Percentiles rank a stretch among this genome's conserved stretches.
Conservation (phyloP, 2,888 invertebrate genomes). For the Eristalis intricaria region DNA sequence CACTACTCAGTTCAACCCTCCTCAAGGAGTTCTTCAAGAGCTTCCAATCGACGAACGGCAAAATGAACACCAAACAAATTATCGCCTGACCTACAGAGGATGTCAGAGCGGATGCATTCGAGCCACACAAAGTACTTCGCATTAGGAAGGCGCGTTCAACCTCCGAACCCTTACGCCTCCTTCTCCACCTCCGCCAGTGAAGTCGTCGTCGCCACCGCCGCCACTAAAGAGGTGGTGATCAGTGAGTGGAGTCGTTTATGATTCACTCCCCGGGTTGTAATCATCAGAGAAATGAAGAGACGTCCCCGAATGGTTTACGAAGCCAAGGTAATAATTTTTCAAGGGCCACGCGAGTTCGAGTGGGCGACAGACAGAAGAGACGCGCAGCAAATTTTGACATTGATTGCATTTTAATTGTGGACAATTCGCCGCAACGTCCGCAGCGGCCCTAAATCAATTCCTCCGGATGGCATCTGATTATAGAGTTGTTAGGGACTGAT, state of each 20-base stretch:
- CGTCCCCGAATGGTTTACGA: slow-evolving; percentile 22
- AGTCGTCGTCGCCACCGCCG: background rate
- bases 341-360: background rate
- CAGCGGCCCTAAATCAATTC: slow-evolving; percentile 47
- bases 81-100: background rate
- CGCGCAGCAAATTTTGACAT: slow-evolving; percentile 41
- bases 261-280: slow-evolving; percentile 50
- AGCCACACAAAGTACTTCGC: background rate
- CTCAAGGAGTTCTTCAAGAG: background rate
- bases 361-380: slow-evolving; percentile 43
- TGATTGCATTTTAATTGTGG: slow-evolving; percentile 65
- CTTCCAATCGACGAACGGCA: background rate
- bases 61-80: background rate
- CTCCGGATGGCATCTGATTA: slow-evolving; percentile 38
- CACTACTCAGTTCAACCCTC: background rate
- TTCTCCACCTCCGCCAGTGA: background rate
- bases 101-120: background rate
- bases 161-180: background rate
- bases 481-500: slow-evolving; percentile 48
- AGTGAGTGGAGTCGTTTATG: slow-evolving; percentile 49
- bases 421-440: slow-evolving; percentile 39
- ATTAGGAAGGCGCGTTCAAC: background rate
- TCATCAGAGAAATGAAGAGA: slow-evolving; percentile 35
- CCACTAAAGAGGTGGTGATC: slow-evolving; percentile 35
- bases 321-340: slow-evolving; percentile 37